Conservation (phyloP, 2,888 invertebrate species). For the Polydesmus complanatus region DNA sequence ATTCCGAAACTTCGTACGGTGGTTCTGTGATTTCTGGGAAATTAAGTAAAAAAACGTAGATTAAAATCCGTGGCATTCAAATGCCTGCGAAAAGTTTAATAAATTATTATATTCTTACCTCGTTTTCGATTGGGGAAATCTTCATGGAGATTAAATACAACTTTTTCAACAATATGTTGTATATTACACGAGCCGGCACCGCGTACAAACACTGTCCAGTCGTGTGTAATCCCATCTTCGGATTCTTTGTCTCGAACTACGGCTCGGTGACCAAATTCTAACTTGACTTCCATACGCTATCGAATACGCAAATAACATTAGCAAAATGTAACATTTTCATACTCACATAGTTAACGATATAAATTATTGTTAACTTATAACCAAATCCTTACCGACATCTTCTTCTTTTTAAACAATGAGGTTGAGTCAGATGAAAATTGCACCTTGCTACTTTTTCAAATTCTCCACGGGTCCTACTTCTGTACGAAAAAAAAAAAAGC, state of each 20-base stretch:
- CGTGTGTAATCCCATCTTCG: conserved; percentile 85
- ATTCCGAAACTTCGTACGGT: conserved; percentile 75
- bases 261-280: conserved; percentile 88
- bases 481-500: too few relatives aligned
- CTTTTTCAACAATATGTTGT: conserved; percentile 78
- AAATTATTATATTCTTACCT: conserved; percentile 44
- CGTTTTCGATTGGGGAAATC: conserved; percentile 84
- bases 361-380: too few relatives aligned
- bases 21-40: conserved; percentile 83
- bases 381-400: too few relatives aligned
- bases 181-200: conserved; percentile 77
- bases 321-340: too few relatives aligned
- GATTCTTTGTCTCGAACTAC: conserved; percentile 64
- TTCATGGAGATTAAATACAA: conserved; percentile 74
- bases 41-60: too few relatives aligned
- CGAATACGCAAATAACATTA: too few relatives aligned
- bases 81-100: conserved; percentile 42
- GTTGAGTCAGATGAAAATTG: too few relatives aligned
- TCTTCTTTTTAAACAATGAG: too few relatives aligned
- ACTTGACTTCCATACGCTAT: conserved; percentile 55
- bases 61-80: too few relatives aligned
- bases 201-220: conserved; percentile 90
- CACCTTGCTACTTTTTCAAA: too few relatives aligned
- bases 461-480: too few relatives aligned
- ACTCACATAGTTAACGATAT: too few relatives aligned